A percentile compares a stretch with the other conserved stretches of the same genome.
phyloP scores from a whole-genome alignment of 2,797 vertebrate genomes.

The Discoglossus pictus region DNA sequence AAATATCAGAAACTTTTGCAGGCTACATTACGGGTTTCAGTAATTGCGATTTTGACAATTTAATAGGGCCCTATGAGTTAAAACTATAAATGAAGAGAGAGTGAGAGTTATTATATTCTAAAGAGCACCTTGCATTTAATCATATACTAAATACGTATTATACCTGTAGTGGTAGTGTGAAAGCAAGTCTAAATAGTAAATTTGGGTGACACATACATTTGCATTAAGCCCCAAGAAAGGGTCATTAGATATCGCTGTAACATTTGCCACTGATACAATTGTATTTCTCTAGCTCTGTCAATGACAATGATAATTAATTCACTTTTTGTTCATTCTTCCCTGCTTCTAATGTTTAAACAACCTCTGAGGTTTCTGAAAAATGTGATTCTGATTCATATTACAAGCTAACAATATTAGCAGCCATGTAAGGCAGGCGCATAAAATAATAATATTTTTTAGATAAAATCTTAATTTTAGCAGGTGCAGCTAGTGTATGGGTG shows the following conservation, averaged over 20 bases:
- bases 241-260: conserved; percentile 4
- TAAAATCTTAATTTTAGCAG: no score
- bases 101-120: not conserved
- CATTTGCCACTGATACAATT: conserved; percentile 28
- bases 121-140: conserved; percentile 45
- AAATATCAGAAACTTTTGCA: no score
- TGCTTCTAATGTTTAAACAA: conserved; percentile 23
- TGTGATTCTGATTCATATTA: no score
- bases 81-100: no score
- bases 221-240: not conserved
- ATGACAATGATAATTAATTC: conserved; percentile 32
- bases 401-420: no score
- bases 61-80: no score
- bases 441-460: no score
- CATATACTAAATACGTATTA: conserved; percentile 26
- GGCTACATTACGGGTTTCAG: no score
- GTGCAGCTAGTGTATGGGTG: no score
- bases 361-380: not conserved
- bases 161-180: conserved; percentile 30
- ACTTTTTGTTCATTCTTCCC: conserved; percentile 19
- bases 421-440: no score
- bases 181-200: conserved; percentile 11
- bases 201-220: conserved; percentile 27
- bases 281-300: conserved; percentile 19
- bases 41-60: no score